A percentile compares a stretch with the other conserved stretches of the same genome.
phyloP scores from a whole-genome alignment of 2,113 vertebrate genomes.

The Oceanodroma tethys region DNA sequence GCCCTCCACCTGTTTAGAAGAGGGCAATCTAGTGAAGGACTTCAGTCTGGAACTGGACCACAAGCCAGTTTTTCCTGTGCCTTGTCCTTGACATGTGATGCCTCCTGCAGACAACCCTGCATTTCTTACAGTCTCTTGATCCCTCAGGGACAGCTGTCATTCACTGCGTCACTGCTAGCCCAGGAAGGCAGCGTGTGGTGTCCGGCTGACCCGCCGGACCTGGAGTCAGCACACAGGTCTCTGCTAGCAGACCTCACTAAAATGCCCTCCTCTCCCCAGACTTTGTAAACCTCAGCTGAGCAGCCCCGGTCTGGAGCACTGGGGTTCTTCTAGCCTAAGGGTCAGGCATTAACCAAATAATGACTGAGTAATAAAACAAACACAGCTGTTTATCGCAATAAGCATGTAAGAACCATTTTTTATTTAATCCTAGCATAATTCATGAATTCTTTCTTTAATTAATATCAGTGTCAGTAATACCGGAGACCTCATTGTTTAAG shows the following conservation, averaged over 20 bases:
- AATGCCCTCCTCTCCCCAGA: rapidly evolving
- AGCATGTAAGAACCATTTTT: background rate
- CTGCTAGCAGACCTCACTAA: background rate
- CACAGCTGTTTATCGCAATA: background rate
- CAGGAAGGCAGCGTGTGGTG: background rate
- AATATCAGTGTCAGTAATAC: background rate
- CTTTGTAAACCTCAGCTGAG: background rate
- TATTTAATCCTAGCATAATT: background rate
- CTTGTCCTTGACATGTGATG: background rate
- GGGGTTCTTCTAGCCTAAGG: background rate
- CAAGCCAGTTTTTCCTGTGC: background rate
- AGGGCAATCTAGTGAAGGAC: background rate
- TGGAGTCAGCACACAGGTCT: background rate
- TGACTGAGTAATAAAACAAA: background rate
- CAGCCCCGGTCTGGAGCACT: background rate
- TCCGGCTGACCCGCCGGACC: background rate
- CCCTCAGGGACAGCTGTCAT: background rate
- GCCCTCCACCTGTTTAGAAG: background rate
- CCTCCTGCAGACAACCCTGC: background rate
- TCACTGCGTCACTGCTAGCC: too few species aligned
- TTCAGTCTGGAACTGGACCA: background rate
- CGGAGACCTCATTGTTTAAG: background rate
- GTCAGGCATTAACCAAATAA: background rate
- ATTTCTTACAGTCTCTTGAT: background rate
- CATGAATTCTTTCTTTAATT: background rate